A percentile compares a stretch with the other conserved stretches of the same genome.
Evolutionary conservation across 1,140 invertebrate genomes (phyloP).

Genomic region (Aphelenchoides fujianensis): DNA sequence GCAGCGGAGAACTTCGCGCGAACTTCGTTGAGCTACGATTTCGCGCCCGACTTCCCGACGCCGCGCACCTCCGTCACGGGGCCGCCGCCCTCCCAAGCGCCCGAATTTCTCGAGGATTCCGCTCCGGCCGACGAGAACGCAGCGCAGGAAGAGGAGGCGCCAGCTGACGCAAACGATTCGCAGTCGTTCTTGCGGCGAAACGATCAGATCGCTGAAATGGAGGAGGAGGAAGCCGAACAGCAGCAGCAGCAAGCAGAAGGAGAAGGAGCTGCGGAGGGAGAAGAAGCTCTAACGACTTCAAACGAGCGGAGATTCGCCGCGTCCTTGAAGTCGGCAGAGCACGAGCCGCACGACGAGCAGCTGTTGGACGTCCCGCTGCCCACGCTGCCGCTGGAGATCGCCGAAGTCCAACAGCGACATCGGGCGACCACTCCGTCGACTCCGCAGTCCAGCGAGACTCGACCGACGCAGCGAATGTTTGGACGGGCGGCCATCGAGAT

Average conservation of each 20-base stretch:
- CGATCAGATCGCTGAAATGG: neutral
- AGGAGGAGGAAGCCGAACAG: neutral
- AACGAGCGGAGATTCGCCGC: neutral
- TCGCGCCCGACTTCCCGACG: constrained; percentile 24
- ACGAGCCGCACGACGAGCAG: neutral
- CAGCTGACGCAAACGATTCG: too few relatives aligned
- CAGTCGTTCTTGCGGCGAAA: neutral
- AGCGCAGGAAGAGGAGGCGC: too few relatives aligned
- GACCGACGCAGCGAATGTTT: neutral
- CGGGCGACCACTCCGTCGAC: too few relatives aligned
- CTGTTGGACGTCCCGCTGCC: constrained; percentile 1
- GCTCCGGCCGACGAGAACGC: neutral
- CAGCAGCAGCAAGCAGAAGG: too few relatives aligned
- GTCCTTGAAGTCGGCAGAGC: neutral
- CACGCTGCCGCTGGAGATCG: neutral
- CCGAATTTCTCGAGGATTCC: neutral
- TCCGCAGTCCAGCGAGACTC: too few relatives aligned
- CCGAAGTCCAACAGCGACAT: too few relatives aligned
- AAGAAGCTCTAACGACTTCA: neutral
- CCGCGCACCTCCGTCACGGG: constrained; percentile 9
- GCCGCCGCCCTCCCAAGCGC: neutral
- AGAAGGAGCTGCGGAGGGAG: neutral
- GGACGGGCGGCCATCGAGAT: neutral
- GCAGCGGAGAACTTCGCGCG: neutral
- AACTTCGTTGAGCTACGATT: constrained; percentile 23